These are phyloP conservation scores for Himalopsyche kuldschensis DNA, from an alignment of 2,888 invertebrate genomes.

Conservation along the genomic window DNA sequence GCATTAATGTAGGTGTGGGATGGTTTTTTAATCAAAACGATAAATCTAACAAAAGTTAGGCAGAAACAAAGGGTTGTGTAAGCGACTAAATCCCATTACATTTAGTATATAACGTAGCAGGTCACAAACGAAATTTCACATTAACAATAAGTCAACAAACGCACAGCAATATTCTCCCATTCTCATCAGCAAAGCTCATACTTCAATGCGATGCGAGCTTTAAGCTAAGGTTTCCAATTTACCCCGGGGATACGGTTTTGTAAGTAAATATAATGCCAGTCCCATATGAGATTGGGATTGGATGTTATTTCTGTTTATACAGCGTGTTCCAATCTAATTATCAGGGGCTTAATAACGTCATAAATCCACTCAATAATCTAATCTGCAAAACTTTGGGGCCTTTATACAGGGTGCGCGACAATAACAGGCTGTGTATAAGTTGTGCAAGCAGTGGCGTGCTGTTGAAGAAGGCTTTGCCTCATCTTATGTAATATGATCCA, in stretches of 20 bases:
- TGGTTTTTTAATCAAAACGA: background rate
- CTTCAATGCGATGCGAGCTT: constrained; percentile 2
- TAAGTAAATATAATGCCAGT: constrained; percentile 3
- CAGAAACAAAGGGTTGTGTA: constrained; percentile 4
- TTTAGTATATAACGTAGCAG: background rate
- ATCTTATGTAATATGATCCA: no score
- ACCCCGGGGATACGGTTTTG: background rate
- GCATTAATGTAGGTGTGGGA: background rate
- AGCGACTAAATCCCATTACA: background rate
- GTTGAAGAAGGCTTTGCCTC: no score
- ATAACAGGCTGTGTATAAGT: constrained; percentile 31
- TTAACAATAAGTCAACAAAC: background rate
- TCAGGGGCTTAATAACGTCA: constrained; percentile 64
- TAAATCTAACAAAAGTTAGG: background rate
- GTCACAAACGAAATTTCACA: background rate
- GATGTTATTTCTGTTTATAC: constrained; percentile 42
- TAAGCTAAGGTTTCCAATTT: background rate
- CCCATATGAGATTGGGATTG: constrained; percentile 34
- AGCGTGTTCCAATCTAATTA: constrained; percentile 63
- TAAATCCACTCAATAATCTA: constrained; percentile 64
- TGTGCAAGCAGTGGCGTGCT: background rate
- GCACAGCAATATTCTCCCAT: background rate
- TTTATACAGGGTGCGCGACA: constrained; percentile 33
- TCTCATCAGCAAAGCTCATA: background rate
- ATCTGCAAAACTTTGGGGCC: constrained; percentile 64